Base-by-base conservation (phyloP, 2,113 vertebrate species). In the Ceyx cyanopectus region DNA sequence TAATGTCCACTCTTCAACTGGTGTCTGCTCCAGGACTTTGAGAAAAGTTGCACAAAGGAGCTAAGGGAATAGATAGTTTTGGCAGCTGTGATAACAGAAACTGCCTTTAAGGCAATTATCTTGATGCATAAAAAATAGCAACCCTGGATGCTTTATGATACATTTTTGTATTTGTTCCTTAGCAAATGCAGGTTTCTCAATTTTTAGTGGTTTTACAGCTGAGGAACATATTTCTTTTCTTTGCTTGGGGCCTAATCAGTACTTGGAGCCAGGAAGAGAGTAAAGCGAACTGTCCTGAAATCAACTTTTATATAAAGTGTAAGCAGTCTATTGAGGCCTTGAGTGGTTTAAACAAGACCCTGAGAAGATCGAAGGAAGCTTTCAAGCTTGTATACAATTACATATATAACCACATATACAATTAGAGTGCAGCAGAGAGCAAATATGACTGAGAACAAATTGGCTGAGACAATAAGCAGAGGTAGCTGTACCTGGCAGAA, bases 11-110 rank as follows among this genome's bases (percentile, higher is more conserved):
- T 66, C 45, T 57, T 61, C 41, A 57, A 15, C 13, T 30, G 21
- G 7, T 84, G 43, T 72, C 65, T 86, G n/a, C 51, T 63, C 11
- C 30, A 65, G 48, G 61, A 72, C n/a, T 78, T 48, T 17, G 30
- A 22, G 48, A 46, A 45, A 94, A 83, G 30, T 74, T 46, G 54
- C 14, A 54, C 0, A 2, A 27, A 84, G 65, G 23, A 81, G 24
- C 57, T 66, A 69, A 41, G 60, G 81, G 72, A 82, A 76, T 62
- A 58, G 89, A 50, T 50, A 91, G 17, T 34, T 83, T 79, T 46
- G 40, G 37, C 85, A 94, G 75, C 87, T 62, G 67, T 66, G 85
- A 37, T 68, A 81, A 60, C 46, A 90, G 88, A 91, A 92, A 65
- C 21, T 61, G 61, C 63, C 58, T 94, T 74, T 56, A 48, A 93